Conservation (phyloP, 2,113 vertebrate genomes). For the Crotalus helleri region DNA sequence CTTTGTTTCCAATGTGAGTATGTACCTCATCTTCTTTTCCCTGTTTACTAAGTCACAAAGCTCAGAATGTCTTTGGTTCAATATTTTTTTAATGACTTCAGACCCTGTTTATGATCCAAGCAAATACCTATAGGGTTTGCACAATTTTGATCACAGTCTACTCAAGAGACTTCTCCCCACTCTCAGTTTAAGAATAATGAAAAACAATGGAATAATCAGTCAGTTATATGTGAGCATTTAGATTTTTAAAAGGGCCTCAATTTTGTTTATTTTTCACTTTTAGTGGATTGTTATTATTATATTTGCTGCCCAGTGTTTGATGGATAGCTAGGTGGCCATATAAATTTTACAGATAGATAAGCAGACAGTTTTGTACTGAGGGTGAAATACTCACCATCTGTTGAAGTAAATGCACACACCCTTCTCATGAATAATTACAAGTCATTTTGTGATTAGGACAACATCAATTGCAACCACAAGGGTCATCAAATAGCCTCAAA, state of each 20-base stretch:
- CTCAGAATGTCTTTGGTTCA: not conserved
- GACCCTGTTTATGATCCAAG: not conserved
- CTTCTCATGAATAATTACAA: not conserved
- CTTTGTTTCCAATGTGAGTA: not conserved
- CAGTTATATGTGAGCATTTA: not conserved
- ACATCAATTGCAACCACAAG: not conserved
- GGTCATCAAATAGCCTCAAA: not conserved
- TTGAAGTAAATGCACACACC: not conserved
- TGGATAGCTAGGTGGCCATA: not conserved
- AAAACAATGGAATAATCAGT: not conserved
- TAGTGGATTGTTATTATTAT: not conserved
- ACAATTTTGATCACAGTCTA: not conserved
- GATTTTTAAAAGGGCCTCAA: not conserved
- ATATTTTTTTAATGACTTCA: not conserved
- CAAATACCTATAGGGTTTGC: not conserved
- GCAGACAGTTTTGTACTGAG: not conserved
- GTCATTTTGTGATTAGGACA: not conserved
- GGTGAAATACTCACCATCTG: not conserved
- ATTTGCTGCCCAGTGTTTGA: not conserved
- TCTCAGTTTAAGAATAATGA: not conserved
- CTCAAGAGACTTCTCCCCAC: not conserved
- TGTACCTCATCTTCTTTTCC: not conserved
- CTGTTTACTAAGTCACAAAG: not conserved
- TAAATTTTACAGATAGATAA: not conserved
- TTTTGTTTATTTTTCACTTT: not conserved